Conservation (phyloP, 2,797 vertebrate genomes). For the Meriones psammophilus region DNA sequence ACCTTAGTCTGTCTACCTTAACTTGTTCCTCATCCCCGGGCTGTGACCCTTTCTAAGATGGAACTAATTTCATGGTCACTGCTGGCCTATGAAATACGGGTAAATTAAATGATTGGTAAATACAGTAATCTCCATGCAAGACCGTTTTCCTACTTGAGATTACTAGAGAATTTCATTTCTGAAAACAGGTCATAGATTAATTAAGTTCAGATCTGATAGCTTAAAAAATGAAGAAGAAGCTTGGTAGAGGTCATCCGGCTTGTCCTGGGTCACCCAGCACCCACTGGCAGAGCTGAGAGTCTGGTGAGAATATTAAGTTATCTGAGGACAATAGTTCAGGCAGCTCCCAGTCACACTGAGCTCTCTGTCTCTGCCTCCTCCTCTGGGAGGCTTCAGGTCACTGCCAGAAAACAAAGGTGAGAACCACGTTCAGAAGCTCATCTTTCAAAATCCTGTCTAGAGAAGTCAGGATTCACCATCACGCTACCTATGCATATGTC, state of each 20-base stretch:
- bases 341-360: no score
- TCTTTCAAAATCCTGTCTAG: neutral
- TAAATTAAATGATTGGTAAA: conserved; percentile 77
- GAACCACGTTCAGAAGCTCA: conserved; percentile 33
- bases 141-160: conserved; percentile 52
- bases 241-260: conserved; percentile 62
- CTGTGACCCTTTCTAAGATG: conserved; percentile 7
- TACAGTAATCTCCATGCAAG: conserved; percentile 65
- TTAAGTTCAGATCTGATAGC: conserved; percentile 75
- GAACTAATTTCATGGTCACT: conserved; percentile 72
- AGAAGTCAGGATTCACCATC: neutral
- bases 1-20: neutral
- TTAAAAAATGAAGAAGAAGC: neutral
- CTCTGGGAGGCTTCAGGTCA: neutral
- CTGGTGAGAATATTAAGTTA: conserved; percentile 22
- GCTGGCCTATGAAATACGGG: conserved; percentile 69
- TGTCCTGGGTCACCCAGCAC: conserved; percentile 52
- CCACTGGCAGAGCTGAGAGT: conserved; percentile 41
- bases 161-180: conserved; percentile 73
- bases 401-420: conserved; percentile 13
- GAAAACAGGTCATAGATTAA: conserved; percentile 73
- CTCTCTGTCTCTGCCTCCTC: neutral
- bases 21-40: conserved; percentile 46
- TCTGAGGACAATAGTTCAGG: conserved; percentile 53
- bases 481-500: neutral